phyloP scores from a whole-genome alignment of 1,140 invertebrate genomes.

The Melitaea cinxia region DNA sequence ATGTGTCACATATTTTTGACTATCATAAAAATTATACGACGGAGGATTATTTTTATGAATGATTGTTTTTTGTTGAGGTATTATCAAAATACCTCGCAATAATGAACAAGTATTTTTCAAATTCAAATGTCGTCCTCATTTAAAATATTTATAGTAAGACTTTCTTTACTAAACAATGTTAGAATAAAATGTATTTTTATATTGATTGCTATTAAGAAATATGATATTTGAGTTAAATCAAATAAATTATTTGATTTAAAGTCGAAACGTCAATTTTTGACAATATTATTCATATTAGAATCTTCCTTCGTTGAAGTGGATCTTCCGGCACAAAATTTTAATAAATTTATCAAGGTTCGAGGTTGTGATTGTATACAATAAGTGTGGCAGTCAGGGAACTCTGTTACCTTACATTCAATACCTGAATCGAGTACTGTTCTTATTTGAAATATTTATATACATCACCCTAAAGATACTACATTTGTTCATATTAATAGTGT shows the following conservation, averaged over 20 bases:
- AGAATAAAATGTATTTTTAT: slow-evolving; percentile 20
- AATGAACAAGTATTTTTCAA: not conserved
- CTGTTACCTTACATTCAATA: not conserved
- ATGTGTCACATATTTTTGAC: not conserved
- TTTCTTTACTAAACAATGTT: not conserved
- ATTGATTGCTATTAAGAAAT: slow-evolving; percentile 5
- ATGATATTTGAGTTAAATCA: slow-evolving; percentile 5
- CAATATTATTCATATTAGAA: slow-evolving; percentile 40
- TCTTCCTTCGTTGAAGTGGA: slow-evolving; percentile 26
- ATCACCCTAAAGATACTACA: not conserved
- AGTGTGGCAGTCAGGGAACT: not conserved
- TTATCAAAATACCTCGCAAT: not conserved
- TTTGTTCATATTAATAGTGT: not conserved
- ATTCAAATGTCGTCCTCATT: not conserved
- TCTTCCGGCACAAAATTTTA: slow-evolving; percentile 45
- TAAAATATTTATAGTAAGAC: not conserved
- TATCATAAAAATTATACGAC: not conserved
- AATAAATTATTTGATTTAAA: slow-evolving; percentile 1
- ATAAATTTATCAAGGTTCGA: slow-evolving; percentile 34
- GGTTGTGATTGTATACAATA: slow-evolving; percentile 54
- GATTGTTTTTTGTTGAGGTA: slow-evolving; percentile 1
- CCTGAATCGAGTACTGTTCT: not conserved
- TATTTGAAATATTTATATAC: not conserved
- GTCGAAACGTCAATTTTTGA: slow-evolving; percentile 41
- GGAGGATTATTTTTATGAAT: slow-evolving; percentile 9